These are phyloP conservation scores for Ectemnius cavifrons DNA, from an alignment of 2,888 invertebrate genomes.

Conservation along the genomic window DNA sequence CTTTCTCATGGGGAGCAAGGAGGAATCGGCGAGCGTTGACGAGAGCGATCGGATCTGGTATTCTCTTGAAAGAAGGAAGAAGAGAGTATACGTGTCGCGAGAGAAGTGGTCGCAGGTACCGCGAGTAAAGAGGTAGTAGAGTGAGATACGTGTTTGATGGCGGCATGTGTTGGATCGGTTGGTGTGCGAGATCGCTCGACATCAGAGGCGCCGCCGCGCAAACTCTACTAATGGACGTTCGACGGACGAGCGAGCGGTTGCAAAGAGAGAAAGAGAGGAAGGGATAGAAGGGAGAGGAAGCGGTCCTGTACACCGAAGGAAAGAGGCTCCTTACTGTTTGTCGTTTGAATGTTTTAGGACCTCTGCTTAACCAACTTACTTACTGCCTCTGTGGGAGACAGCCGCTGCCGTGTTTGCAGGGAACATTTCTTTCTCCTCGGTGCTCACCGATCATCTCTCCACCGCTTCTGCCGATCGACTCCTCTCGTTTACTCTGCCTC, in stretches of 20 bases:
- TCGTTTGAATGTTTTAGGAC: slow-evolving; percentile 77
- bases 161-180: neutral
- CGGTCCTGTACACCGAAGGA: neutral
- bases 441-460: neutral
- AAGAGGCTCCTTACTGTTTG: slow-evolving; percentile 72
- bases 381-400: slow-evolving; percentile 74
- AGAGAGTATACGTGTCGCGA: neutral
- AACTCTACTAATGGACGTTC: slow-evolving; percentile 76
- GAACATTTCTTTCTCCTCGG: slow-evolving; percentile 35
- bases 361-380: slow-evolving; percentile 76
- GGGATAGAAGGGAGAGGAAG: slow-evolving; percentile 27
- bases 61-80: neutral
- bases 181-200: slow-evolving; percentile 65
- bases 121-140: slow-evolving; percentile 10
- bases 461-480: slow-evolving; percentile 28
- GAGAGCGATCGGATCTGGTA: neutral
- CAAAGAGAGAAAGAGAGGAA: slow-evolving; percentile 32
- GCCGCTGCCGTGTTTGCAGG: slow-evolving; percentile 65
- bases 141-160: slow-evolving; percentile 7
- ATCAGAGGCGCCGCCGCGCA: slow-evolving; percentile 77
- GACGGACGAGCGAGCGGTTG: slow-evolving; percentile 41
- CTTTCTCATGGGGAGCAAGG: neutral
- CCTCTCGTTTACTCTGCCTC: slow-evolving; percentile 8
- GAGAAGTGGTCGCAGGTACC: slow-evolving; percentile 8
- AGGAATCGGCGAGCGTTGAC: neutral